A percentile compares a stretch with the other conserved stretches of the same genome.
Evolutionary conservation across 2,797 vertebrate species (phyloP).

Genomic region (Trachurus trachurus): DNA sequence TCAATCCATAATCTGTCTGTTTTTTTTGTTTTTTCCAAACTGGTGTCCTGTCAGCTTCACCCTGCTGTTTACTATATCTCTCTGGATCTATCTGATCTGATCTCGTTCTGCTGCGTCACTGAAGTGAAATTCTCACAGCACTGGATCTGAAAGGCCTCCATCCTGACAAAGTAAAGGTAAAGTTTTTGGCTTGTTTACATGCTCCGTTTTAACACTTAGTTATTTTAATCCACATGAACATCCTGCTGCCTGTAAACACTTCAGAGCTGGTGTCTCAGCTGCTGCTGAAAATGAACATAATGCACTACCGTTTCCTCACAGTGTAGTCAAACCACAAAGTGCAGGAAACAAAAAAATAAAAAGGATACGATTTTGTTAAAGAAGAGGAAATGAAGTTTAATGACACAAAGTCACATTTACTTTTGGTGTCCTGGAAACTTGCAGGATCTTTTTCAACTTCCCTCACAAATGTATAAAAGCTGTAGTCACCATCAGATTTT

Average conservation of each 20-base stretch:
- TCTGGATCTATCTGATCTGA: background rate
- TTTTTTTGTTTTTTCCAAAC: no score
- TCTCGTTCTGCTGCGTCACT: background rate
- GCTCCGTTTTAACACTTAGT: background rate
- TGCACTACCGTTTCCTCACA: background rate
- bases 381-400: background rate
- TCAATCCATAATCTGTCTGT: background rate
- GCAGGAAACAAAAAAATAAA: no score
- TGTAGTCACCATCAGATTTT: background rate
- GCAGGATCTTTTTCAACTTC: background rate
- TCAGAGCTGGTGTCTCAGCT: background rate
- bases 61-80: no score
- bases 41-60: fast-evolving
- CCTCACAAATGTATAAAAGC: background rate
- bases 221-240: background rate
- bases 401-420: background rate
- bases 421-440: slow-evolving; percentile 1
- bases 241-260: background rate
- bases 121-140: background rate
- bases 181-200: slow-evolving; percentile 1
- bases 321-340: background rate
- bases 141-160: background rate
- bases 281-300: background rate
- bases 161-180: slow-evolving; percentile 23
- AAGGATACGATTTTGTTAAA: background rate